Conservation (phyloP, 2,888 invertebrate genomes). For the Lasioglossum morio region DNA sequence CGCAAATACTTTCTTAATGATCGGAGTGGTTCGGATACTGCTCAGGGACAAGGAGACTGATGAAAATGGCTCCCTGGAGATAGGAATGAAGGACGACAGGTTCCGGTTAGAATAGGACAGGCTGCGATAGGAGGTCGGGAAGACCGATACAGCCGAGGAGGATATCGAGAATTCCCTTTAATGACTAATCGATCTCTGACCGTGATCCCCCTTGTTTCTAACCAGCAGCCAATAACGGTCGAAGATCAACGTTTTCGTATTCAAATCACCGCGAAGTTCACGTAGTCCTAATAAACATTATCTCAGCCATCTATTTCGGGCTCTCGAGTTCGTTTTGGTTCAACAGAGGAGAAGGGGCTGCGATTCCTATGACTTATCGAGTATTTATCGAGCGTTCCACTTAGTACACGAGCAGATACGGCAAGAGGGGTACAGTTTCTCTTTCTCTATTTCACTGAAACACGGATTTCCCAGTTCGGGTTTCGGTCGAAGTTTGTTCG, state of each 20-base stretch:
- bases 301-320: conserved; percentile 41
- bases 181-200: conserved; percentile 66
- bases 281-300: conserved; percentile 54
- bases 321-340: conserved; percentile 42
- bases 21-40: conserved; percentile 41
- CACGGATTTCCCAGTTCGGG: conserved; percentile 34
- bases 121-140: neutral
- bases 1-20: conserved; percentile 45
- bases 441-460: neutral
- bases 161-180: conserved; percentile 45
- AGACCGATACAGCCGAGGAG: conserved; percentile 21
- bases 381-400: conserved; percentile 54
- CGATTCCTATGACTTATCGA: conserved; percentile 46
- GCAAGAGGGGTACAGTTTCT: neutral
- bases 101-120: neutral
- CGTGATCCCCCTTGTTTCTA: conserved; percentile 48
- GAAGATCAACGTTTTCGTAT: conserved; percentile 48
- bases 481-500: conserved; percentile 18
- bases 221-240: conserved; percentile 39
- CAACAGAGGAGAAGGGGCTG: conserved; percentile 6
- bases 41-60: conserved; percentile 67
- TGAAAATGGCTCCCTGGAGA: conserved; percentile 69
- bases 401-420: conserved; percentile 42
- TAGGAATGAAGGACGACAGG: conserved; percentile 58
- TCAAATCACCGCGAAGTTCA: conserved; percentile 49